Evolutionary conservation across 1,140 invertebrate genomes (phyloP), one percentile per base, ranked within the genome.

Genomic region (Drosophila serrata): DNA sequence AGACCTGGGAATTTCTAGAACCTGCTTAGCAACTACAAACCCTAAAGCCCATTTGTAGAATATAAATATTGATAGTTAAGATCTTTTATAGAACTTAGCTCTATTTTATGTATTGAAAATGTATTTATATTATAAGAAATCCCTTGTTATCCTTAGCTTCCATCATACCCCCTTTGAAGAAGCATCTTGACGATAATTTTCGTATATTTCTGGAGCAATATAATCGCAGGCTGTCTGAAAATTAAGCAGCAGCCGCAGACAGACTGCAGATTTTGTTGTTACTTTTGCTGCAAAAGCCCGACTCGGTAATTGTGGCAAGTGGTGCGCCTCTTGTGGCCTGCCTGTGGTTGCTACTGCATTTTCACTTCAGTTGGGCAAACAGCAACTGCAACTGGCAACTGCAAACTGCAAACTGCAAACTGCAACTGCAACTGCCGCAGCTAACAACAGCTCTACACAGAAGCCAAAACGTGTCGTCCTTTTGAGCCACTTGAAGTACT

Each of bases 401-500:
- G 33, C 49, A 13, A 58, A 57, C 63, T 46, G 42, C 48, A 29
- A 29, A 53, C 60, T 62, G 48, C 24, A 24, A 24, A n/a, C n/a
- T n/a, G n/a, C 49, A 43, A 67, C 63, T 40, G 42, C 35, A 37
- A 51, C n/a, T n/a, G 29, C 46, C 48, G 49, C 45, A 62, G 69
- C 67, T 51, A 78, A 81, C 75, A 79, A 61, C 78, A 55, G 35
- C 74, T 65, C 53, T 48, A 81, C 76, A 90, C 84, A 88, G 84
- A 88, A 88, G 84, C 81, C 65, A 85, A 90, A 90, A 90, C 85
- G 85, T 90, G 85, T 90, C 85, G 85, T 90, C 85, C 85, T 90
- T 87, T 90, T 90, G 85, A 90, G 81, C 46, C 86, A 90, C 85
- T 86, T 80, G 76, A 79, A 58, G 69, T 59, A 67, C 65, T 72